Evolutionary conservation across 2,888 invertebrate genomes (phyloP).

Genomic region (Andrena bucephala): DNA sequence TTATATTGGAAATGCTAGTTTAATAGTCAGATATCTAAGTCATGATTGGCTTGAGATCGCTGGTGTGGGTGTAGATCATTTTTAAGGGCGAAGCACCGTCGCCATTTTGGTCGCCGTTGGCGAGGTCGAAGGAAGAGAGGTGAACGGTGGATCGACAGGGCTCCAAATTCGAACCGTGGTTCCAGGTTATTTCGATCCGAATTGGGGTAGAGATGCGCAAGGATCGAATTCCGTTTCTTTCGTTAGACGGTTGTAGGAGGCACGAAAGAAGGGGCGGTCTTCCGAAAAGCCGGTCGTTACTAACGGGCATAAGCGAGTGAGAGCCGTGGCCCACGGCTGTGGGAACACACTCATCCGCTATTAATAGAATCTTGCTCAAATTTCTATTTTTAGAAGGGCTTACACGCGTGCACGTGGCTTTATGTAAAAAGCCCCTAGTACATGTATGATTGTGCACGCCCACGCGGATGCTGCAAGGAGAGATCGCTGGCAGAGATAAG

Average conservation of each 20-base stretch:
- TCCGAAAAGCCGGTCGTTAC: constrained; percentile 54
- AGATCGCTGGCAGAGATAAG: neutral
- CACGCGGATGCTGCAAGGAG: constrained; percentile 30
- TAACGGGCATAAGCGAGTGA: constrained; percentile 53
- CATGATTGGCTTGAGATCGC: neutral
- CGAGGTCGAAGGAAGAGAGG: neutral
- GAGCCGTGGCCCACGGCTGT: constrained; percentile 56
- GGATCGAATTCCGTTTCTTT: constrained; percentile 61
- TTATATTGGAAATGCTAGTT: neutral
- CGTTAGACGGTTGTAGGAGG: constrained; percentile 32
- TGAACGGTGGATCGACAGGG: neutral
- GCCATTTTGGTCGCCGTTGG: neutral
- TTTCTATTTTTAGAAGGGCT: constrained; percentile 84
- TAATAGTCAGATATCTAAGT: too few species aligned
- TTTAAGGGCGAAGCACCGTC: neutral
- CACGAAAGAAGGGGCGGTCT: constrained; percentile 40
- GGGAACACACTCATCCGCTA: constrained; percentile 84
- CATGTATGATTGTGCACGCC: constrained; percentile 53
- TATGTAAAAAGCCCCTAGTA: constrained; percentile 64
- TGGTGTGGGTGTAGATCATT: neutral
- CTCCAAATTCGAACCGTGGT: constrained; percentile 11
- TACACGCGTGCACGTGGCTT: constrained; percentile 67
- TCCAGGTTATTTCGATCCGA: constrained; percentile 34
- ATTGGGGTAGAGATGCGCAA: constrained; percentile 28
- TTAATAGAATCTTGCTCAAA: constrained; percentile 86